Evolutionary conservation across 35 echinoderm and acorn worm genomes (phyloP).

Genomic region (Chiridota heheva): DNA sequence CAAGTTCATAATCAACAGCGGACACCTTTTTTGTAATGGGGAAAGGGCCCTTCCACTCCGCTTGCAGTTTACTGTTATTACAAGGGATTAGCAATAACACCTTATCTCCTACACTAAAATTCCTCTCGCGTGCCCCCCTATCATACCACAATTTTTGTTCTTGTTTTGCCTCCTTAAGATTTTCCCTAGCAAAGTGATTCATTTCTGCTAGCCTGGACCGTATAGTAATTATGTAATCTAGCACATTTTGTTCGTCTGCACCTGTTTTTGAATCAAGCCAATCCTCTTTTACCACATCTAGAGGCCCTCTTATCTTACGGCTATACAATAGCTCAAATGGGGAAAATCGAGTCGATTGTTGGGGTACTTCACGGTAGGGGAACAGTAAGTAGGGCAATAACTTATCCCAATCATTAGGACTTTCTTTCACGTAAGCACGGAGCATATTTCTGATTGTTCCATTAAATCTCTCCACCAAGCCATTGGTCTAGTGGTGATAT

Average conservation of each 20-base stretch:
- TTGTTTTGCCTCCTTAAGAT: slow-evolving; percentile 14
- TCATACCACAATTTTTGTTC: slow-evolving; percentile 37
- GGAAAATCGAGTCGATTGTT: slow-evolving; percentile 6
- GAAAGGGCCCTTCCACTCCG: too few species aligned
- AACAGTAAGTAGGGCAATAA: slow-evolving; percentile 52
- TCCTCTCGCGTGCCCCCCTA: not conserved
- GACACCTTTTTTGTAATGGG: too few species aligned
- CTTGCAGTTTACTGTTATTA: too few species aligned
- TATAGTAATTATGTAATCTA: not conserved
- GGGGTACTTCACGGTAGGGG: slow-evolving; percentile 58
- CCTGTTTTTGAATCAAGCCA: not conserved
- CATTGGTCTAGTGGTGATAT: slow-evolving; percentile 50
- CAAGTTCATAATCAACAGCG: too few species aligned
- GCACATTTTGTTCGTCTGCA: not conserved
- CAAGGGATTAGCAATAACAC: slow-evolving; percentile 6
- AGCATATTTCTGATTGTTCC: slow-evolving; percentile 56
- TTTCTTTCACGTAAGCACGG: not conserved
- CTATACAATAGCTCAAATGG: slow-evolving; percentile 49
- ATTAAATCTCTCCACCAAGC: slow-evolving; percentile 55
- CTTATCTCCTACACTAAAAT: not conserved
- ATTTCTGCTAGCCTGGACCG: not conserved
- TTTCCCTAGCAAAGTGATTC: not conserved
- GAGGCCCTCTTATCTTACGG: slow-evolving; percentile 29
- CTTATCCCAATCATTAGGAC: slow-evolving; percentile 47
- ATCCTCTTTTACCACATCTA: slow-evolving; percentile 30